Evolutionary conservation across 1,140 invertebrate species (phyloP).

Genomic region (Papilio machaon): DNA sequence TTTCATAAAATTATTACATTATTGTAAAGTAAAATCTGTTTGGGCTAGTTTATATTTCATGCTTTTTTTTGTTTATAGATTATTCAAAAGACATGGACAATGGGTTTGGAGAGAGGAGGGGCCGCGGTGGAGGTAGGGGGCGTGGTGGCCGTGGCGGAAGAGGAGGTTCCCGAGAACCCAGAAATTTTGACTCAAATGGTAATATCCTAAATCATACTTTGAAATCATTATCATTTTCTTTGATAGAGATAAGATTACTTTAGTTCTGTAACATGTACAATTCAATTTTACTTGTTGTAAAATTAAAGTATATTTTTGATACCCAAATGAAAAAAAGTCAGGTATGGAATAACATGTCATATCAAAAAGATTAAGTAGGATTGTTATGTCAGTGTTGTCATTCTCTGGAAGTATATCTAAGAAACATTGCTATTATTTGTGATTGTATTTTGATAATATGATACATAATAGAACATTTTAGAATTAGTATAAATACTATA

Average conservation of each 20-base stretch:
- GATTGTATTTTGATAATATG: background rate
- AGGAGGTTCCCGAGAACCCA: slow-evolving; percentile 50
- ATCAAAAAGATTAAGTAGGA: background rate
- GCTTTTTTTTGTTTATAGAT: slow-evolving; percentile 45
- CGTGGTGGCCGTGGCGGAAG: slow-evolving; percentile 60
- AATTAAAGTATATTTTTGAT: background rate
- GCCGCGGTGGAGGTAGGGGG: slow-evolving; percentile 60
- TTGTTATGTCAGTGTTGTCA: background rate
- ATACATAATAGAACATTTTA: too few relatives aligned
- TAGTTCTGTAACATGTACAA: background rate
- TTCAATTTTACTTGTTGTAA: background rate
- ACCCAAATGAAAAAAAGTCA: background rate
- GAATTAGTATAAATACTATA: too few relatives aligned
- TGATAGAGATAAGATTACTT: background rate
- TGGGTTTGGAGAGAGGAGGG: slow-evolving; percentile 65
- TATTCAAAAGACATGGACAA: slow-evolving; percentile 56
- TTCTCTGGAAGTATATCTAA: background rate
- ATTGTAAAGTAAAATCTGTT: too few relatives aligned
- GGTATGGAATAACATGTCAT: background rate
- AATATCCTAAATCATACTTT: slow-evolving; percentile 32
- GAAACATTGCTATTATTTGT: background rate
- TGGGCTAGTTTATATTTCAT: background rate
- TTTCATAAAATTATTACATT: too few relatives aligned
- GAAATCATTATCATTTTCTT: background rate
- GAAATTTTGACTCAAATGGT: slow-evolving; percentile 56